A percentile compares a stretch with the other conserved stretches of the same genome.
Evolutionary conservation across 37 sponge, comb jelly and placozoan species (phyloP).

Genomic region (Petrosia ficiformis): DNA sequence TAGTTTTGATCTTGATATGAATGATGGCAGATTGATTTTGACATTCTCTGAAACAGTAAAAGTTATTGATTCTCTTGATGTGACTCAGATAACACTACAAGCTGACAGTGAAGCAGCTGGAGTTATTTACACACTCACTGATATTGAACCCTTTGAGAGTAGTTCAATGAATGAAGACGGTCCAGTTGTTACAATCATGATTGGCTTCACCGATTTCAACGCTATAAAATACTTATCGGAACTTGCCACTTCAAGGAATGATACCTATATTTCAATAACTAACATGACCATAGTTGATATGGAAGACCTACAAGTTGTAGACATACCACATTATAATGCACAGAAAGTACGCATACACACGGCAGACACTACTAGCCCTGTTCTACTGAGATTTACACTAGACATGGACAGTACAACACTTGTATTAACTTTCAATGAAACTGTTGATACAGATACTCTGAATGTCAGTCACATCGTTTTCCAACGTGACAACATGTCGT

Average conservation of each 20-base stretch:
- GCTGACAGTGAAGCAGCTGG: constrained; percentile 13
- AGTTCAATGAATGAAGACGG: constrained; percentile 70
- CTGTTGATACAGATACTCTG: constrained; percentile 70
- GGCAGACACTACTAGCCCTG: constrained; percentile 67
- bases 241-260: constrained; percentile 45
- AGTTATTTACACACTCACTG: constrained; percentile 58
- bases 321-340: constrained; percentile 7
- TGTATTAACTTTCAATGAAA: constrained; percentile 82
- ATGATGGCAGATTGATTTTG: constrained; percentile 76
- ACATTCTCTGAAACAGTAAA: constrained; percentile 91
- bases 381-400: constrained; percentile 70
- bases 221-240: constrained; percentile 65
- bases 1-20: constrained; percentile 83
- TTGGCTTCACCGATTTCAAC: constrained; percentile 88
- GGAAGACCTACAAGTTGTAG: constrained; percentile 50
- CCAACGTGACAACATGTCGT: constrained; percentile 51
- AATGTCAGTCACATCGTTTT: constrained; percentile 64
- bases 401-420: constrained; percentile 73
- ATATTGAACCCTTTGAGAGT: constrained; percentile 32
- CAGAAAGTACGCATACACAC: constrained; percentile 45
- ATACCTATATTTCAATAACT: constrained; percentile 73
- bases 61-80: constrained; percentile 74
- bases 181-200: constrained; percentile 64
- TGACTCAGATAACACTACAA: constrained; percentile 72
- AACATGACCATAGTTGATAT: constrained; percentile 70